A percentile compares a stretch with the other conserved stretches of the same genome.
Evolutionary conservation across 2,888 invertebrate species (phyloP).

Genomic region (Drosophila demipolita): DNA sequence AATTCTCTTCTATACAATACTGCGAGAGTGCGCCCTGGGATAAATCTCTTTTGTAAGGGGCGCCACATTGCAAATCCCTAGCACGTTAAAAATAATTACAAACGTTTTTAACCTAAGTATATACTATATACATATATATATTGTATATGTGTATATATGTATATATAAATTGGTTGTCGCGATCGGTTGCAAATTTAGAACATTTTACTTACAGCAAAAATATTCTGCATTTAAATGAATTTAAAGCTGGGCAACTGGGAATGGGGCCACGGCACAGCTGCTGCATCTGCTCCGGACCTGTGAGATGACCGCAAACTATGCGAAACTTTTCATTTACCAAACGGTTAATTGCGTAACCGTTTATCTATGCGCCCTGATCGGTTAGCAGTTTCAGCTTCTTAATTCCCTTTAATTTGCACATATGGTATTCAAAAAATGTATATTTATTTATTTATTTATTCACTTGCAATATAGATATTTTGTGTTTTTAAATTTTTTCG

Average conservation of each 20-base stretch:
- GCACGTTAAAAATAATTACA: constrained; percentile 80
- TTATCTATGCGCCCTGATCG: constrained; percentile 21
- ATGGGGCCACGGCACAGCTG: constrained; percentile 61
- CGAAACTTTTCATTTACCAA: constrained; percentile 63
- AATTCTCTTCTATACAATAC: neutral
- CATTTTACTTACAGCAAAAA: constrained; percentile 66
- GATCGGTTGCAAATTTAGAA: constrained; percentile 38
- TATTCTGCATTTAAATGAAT: constrained; percentile 75
- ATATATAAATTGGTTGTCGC: constrained; percentile 23
- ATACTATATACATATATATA: constrained; percentile 2
- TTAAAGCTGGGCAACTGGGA: constrained; percentile 71
- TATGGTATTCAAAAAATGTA: neutral
- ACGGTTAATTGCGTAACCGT: constrained; percentile 68
- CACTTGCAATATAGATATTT: constrained; percentile 4
- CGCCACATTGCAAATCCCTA: constrained; percentile 73
- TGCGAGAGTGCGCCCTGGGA: constrained; percentile 34
- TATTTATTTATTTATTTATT: neutral
- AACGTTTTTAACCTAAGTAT: constrained; percentile 65
- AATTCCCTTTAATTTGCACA: constrained; percentile 29
- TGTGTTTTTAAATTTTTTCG: neutral
- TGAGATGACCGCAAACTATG: constrained; percentile 38
- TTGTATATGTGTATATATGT: constrained; percentile 1
- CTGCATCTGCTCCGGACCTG: constrained; percentile 54
- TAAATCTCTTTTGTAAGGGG: constrained; percentile 22
- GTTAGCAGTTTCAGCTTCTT: constrained; percentile 9